Conservation (phyloP, 2,888 invertebrate species). For the Synergus itoensis region DNA sequence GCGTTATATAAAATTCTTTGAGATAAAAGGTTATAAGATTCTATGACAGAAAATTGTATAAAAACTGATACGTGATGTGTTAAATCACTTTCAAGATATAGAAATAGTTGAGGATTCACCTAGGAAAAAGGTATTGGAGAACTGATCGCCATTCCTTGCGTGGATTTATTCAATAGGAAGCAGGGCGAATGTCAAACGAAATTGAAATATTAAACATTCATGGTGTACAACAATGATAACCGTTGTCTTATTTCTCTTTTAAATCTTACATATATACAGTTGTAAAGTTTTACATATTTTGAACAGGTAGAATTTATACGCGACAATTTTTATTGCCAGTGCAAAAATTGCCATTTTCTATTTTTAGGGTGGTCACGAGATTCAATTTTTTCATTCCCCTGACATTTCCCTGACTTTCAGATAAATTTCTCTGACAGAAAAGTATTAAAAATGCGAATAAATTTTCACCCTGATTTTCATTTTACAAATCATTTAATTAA, state of each 20-base stretch:
- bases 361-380: too few relatives aligned
- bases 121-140: background rate
- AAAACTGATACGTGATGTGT: background rate
- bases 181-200: conserved; percentile 45
- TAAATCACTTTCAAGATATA: background rate
- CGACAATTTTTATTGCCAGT: too few relatives aligned
- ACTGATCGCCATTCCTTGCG: background rate
- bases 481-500: too few relatives aligned
- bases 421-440: too few relatives aligned
- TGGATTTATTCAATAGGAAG: conserved; percentile 9
- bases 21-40: background rate
- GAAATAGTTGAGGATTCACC: background rate
- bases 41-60: background rate
- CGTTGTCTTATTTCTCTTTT: background rate
- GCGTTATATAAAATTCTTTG: background rate
- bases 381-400: too few relatives aligned
- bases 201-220: conserved; percentile 50
- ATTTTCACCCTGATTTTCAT: too few relatives aligned
- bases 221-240: background rate
- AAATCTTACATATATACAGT: background rate
- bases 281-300: background rate
- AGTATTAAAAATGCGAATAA: too few relatives aligned
- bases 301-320: too few relatives aligned
- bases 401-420: too few relatives aligned
- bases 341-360: too few relatives aligned